Evolutionary conservation across 2,888 invertebrate species (phyloP).

Genomic region (Latrodectus elegans): DNA sequence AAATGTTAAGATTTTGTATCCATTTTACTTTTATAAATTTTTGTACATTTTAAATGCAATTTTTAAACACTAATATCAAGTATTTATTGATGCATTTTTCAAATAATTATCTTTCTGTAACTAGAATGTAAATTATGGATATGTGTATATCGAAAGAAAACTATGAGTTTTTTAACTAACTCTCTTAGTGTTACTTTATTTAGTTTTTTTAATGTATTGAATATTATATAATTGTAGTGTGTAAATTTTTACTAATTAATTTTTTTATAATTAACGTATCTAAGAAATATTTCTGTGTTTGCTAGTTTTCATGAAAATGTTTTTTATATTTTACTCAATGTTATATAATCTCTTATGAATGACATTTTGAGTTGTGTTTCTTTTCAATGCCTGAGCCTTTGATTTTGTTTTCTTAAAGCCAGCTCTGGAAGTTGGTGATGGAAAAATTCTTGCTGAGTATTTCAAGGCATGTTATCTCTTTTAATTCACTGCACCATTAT

Average conservation of each 20-base stretch:
- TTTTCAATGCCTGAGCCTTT: constrained; percentile 13
- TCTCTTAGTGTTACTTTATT: no score
- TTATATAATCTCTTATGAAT: not conserved
- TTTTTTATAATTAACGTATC: constrained; percentile 4
- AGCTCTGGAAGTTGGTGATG: constrained; percentile 62
- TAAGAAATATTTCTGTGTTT: not conserved
- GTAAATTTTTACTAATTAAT: not conserved
- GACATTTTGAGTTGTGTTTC: not conserved
- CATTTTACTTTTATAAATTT: no score
- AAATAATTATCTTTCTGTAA: no score
- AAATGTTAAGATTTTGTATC: no score
- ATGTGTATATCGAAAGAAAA: no score
- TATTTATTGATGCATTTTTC: no score
- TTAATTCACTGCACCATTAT: not conserved
- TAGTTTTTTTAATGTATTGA: no score
- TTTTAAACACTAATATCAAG: no score
- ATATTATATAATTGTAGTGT: no score
- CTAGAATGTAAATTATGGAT: no score
- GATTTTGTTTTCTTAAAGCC: constrained; percentile 58
- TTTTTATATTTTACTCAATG: not conserved
- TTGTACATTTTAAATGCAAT: no score
- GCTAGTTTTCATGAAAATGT: not conserved
- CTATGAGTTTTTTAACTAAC: no score
- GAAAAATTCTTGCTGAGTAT: constrained; percentile 60
- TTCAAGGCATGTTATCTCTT: constrained; percentile 58